Base-by-base conservation (phyloP, 2,797 vertebrate genomes). In the Meriones psammophilus region DNA sequence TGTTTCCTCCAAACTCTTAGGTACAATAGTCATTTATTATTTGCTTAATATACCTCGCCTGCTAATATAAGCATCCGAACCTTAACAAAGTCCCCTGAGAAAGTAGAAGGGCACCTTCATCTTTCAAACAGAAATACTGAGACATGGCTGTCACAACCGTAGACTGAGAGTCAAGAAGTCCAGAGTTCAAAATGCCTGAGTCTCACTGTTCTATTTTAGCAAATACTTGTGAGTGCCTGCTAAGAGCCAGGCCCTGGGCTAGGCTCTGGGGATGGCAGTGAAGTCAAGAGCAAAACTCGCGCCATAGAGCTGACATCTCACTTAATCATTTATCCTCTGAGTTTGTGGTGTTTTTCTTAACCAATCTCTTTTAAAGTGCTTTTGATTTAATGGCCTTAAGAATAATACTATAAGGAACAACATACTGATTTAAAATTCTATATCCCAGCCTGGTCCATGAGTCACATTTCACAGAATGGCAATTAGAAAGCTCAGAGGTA, bases 401-500 rank as follows among this genome's bases (percentile, higher is more conserved):
- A 96, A 46, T 64, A 46, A 81, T 42, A 56, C 5, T 30, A 3
- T 58, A 20, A 86, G 28, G 62, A 18, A 54, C 56, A 86, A 18
- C 14, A 87, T 94, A 71, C 54, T 88, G 58, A 87, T 5, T 77
- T 88, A 84, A 54, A 93, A 73, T 86, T 93, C 68, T 85, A 14
- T 71, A 64, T 39, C 28, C 50, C 26, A 60, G 56, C 24, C 58
- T 89, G 39, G 81, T 97, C 89, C 64, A 81, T 46, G 39, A 93
- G 36, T 66, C 73, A 13, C 69, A 17, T 90, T 91, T 81, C 56
- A 54, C 54, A 93, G 77, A 68, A 78, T 13, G 20, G 8, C 54
- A 84, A 92, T 85, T 74, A 56, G 9, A 58, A 90, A 96, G 15
- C 46, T 80, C 50, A 69, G 69, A 18, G 10, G 1, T 33, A 80